phyloP scores from a whole-genome alignment of 2,797 vertebrate species.

The Loris lydekkerianus region DNA sequence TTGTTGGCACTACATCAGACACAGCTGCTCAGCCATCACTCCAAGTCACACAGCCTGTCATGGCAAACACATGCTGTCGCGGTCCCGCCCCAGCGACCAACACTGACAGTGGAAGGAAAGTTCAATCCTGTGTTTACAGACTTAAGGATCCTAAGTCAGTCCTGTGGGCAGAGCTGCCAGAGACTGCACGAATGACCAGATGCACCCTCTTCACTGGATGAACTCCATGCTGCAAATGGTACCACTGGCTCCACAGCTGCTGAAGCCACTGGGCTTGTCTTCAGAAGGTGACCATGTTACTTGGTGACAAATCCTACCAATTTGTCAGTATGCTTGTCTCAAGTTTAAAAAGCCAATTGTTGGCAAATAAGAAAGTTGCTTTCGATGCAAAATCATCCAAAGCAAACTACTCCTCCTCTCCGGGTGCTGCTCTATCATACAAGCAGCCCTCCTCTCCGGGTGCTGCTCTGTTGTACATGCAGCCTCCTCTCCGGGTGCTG shows the following conservation, averaged over 20 bases:
- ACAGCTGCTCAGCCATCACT: neutral
- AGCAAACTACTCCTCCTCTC: neutral
- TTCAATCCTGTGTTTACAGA: slow-evolving; percentile 42
- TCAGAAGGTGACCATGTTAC: neutral
- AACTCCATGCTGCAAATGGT: neutral
- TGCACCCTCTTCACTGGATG: neutral
- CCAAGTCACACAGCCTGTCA: neutral
- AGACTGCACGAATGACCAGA: neutral
- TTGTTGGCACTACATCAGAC: neutral
- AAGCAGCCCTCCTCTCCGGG: neutral
- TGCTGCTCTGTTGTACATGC: neutral
- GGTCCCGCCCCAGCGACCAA: neutral
- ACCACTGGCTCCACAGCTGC: neutral
- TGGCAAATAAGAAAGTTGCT: slow-evolving; percentile 42
- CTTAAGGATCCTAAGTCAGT: slow-evolving; percentile 35
- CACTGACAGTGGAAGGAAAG: neutral
- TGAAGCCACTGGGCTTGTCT: slow-evolving; percentile 42
- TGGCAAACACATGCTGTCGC: neutral
- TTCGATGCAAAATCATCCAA: slow-evolving; percentile 29
- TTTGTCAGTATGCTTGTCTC: slow-evolving; percentile 37
- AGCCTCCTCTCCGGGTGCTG: neutral
- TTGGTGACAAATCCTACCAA: slow-evolving; percentile 70
- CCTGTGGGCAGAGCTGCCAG: slow-evolving; percentile 39
- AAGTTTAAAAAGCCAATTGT: slow-evolving; percentile 58
- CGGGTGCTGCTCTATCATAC: neutral